A percentile compares a stretch with the other conserved stretches of the same genome.
These are phyloP conservation scores for Rhopalosiphum padi DNA, from an alignment of 1,140 invertebrate genomes.

Conservation along the genomic window DNA sequence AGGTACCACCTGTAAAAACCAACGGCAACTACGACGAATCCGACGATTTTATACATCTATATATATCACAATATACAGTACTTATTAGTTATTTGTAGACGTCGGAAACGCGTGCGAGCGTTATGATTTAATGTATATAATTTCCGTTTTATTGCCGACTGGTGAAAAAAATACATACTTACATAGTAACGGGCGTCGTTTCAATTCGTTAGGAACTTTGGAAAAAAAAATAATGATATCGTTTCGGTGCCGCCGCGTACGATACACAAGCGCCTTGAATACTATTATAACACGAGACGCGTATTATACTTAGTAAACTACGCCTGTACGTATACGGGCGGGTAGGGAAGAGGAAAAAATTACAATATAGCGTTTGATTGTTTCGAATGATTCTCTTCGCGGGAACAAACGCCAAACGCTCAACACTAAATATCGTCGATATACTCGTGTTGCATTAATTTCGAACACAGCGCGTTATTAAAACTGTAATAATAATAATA, in stretches of 20 bases:
- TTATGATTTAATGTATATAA: conserved; percentile 27
- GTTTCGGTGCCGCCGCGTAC: not conserved
- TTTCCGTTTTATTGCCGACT: conserved; percentile 13
- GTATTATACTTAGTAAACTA: not conserved
- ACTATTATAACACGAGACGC: not conserved
- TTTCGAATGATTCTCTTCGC: not conserved
- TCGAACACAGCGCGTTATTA: conserved; percentile 36
- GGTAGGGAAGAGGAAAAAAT: not conserved
- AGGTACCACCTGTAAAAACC: not conserved
- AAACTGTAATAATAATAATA: conserved; percentile 7
- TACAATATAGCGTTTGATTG: not conserved
- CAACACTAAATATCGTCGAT: not conserved
- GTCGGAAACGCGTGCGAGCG: not conserved
- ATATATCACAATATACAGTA: no score
- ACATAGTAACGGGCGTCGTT: not conserved
- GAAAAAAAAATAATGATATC: not conserved
- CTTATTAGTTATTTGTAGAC: not conserved
- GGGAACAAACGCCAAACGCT: not conserved
- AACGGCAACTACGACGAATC: not conserved
- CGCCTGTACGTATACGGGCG: not conserved
- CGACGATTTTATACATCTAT: not conserved
- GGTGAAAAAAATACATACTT: not conserved
- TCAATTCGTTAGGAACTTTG: not conserved
- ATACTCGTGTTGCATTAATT: not conserved
- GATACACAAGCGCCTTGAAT: not conserved